These are phyloP conservation scores for Stenurella melanura DNA, from an alignment of 2,888 invertebrate species.

Conservation along the genomic window DNA sequence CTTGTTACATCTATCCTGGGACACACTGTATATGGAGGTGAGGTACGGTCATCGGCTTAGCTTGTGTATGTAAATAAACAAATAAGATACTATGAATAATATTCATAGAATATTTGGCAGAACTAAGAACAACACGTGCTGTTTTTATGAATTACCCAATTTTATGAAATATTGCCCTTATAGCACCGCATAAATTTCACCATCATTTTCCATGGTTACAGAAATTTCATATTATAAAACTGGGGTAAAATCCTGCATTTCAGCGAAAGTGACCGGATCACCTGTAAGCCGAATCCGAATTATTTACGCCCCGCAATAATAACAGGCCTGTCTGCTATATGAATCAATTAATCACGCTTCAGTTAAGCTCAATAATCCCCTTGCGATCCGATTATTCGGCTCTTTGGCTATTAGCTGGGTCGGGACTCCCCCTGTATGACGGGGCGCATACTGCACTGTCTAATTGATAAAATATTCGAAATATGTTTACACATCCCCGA, in stretches of 20 bases:
- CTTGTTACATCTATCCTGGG: too few species aligned
- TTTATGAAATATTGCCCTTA: not conserved
- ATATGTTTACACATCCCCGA: constrained; percentile 61
- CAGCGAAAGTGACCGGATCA: constrained; percentile 59
- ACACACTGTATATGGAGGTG: too few species aligned
- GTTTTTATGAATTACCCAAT: not conserved
- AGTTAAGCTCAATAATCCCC: constrained; percentile 72
- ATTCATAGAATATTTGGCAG: not conserved
- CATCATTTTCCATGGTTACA: constrained; percentile 16
- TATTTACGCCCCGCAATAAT: constrained; percentile 71
- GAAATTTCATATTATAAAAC: not conserved
- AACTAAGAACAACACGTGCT: not conserved
- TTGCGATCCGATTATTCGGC: constrained; percentile 71
- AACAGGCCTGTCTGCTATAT: constrained; percentile 68
- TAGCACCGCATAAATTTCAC: not conserved
- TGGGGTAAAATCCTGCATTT: constrained; percentile 7
- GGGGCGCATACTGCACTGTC: constrained; percentile 52
- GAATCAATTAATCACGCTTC: constrained; percentile 73
- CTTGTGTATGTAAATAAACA: too few species aligned
- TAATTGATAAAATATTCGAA: constrained; percentile 68
- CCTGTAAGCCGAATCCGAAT: constrained; percentile 68
- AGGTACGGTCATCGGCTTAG: too few species aligned
- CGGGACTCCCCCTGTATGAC: constrained; percentile 34
- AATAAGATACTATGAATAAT: not conserved
- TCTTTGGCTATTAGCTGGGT: constrained; percentile 67